Percentiles rank a stretch among this genome's conserved stretches.
Conservation (phyloP, 2,797 vertebrate species). For the Chromobotia macracanthus region DNA sequence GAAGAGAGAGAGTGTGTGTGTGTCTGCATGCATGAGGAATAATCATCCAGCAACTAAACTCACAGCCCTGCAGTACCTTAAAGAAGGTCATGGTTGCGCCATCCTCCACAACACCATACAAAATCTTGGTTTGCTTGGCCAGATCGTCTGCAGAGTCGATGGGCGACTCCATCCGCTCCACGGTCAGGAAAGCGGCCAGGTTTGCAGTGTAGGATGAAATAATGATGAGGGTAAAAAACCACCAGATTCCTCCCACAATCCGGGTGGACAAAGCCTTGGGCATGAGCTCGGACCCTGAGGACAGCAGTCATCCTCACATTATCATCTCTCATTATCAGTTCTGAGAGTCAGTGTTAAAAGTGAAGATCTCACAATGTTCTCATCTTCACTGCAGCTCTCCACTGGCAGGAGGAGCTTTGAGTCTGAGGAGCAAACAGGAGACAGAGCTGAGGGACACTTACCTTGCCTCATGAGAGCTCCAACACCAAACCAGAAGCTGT, state of each 20-base stretch:
- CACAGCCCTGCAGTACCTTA: slow-evolving; percentile 80
- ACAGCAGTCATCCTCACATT: no score
- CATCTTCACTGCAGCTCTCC: slow-evolving; percentile 4
- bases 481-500: slow-evolving; percentile 99
- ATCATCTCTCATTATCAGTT: no score
- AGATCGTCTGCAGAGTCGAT: slow-evolving; percentile 97
- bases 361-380: no score
- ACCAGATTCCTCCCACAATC: slow-evolving; percentile 99
- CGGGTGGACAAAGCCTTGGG: slow-evolving; percentile 97
- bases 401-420: slow-evolving; percentile 68
- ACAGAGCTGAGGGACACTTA: slow-evolving; percentile 75
- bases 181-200: slow-evolving; percentile 97
- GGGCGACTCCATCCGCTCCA: slow-evolving; percentile 98
- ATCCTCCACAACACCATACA: slow-evolving; percentile 94
- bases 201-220: slow-evolving; percentile 99
- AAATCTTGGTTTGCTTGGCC: slow-evolving; percentile 97
- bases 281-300: slow-evolving; percentile 97
- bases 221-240: slow-evolving; percentile 99
- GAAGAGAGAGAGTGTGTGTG: background rate
- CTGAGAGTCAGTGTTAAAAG: no score
- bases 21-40: no score
- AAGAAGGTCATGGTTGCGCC: slow-evolving; percentile 98
- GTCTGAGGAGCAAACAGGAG: slow-evolving; percentile 81
- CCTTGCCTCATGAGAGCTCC: slow-evolving; percentile 99
- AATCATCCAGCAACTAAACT: no score